Conservation (phyloP, 35 echinoderm and acorn worm genomes). For the Heliocidaris erythrogramma region DNA sequence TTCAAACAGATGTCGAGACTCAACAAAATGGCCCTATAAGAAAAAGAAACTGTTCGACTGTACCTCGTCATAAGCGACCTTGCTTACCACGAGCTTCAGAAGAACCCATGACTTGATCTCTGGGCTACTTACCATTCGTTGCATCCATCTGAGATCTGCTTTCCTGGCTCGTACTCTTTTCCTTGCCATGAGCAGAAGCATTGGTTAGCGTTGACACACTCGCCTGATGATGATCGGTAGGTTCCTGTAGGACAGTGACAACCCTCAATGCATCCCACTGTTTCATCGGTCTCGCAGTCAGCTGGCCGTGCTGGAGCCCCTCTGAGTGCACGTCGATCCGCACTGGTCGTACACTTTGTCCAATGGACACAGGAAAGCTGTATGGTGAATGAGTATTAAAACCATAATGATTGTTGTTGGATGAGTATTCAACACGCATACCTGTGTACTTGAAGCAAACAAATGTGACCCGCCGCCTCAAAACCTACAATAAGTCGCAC, state of each 20-base stretch:
- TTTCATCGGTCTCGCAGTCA: slow-evolving; percentile 67
- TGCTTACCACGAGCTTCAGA: not conserved
- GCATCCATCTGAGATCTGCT: slow-evolving; percentile 61
- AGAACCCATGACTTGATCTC: not conserved
- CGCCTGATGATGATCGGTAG: slow-evolving; percentile 52
- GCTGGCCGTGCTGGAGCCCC: slow-evolving; percentile 46
- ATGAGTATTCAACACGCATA: not conserved
- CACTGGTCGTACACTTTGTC: slow-evolving; percentile 75
- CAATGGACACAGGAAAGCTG: slow-evolving; percentile 66
- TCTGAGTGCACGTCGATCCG: slow-evolving; percentile 68
- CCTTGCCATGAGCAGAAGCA: slow-evolving; percentile 77
- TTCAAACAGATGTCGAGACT: not conserved
- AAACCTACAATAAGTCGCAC: too few species aligned
- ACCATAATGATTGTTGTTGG: not conserved
- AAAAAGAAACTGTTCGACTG: not conserved
- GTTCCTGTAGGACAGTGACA: slow-evolving; percentile 72
- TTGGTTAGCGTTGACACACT: slow-evolving; percentile 59
- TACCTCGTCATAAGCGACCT: not conserved
- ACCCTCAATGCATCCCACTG: slow-evolving; percentile 80
- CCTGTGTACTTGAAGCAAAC: not conserved
- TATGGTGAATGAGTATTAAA: not conserved
- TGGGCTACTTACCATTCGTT: slow-evolving; percentile 71
- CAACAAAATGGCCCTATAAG: not conserved
- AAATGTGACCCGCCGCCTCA: too few species aligned
- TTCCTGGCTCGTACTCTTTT: slow-evolving; percentile 60